These are phyloP conservation scores for Scaptomyza reducta DNA, from an alignment of 2,888 invertebrate genomes.

Conservation along the genomic window DNA sequence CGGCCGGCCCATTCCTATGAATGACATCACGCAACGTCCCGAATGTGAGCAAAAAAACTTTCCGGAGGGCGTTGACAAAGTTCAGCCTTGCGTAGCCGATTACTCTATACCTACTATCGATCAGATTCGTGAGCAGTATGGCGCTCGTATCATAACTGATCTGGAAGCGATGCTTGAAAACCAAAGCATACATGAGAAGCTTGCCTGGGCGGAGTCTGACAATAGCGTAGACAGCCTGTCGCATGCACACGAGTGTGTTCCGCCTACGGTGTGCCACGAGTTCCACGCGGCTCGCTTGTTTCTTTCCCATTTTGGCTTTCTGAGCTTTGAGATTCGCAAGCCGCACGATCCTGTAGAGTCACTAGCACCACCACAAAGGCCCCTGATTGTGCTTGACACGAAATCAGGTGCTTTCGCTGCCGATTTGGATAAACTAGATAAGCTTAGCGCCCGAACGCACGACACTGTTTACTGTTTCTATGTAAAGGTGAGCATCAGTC, in stretches of 20 bases:
- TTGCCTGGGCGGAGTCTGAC: constrained; percentile 85
- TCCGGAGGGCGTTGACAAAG: constrained; percentile 91
- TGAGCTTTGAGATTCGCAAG: constrained; percentile 87
- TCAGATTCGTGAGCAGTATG: constrained; percentile 87
- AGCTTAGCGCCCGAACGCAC: constrained; percentile 92
- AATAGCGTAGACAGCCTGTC: constrained; percentile 83
- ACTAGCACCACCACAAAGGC: constrained; percentile 77
- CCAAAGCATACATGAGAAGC: constrained; percentile 87
- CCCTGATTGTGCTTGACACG: constrained; percentile 83
- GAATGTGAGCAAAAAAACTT: constrained; percentile 90
- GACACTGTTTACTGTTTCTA: constrained; percentile 98
- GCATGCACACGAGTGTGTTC: constrained; percentile 89
- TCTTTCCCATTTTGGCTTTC: constrained; percentile 97
- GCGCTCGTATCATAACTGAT: constrained; percentile 85
- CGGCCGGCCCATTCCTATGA: constrained; percentile 91
- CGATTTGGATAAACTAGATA: constrained; percentile 93
- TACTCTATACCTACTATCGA: constrained; percentile 95
- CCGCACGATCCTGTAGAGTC: constrained; percentile 80
- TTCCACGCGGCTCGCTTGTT: constrained; percentile 98
- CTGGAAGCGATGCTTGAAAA: constrained; percentile 90
- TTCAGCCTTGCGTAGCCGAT: constrained; percentile 93
- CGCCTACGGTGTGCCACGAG: constrained; percentile 93
- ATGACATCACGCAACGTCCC: constrained; percentile 87
- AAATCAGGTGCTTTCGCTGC: constrained; percentile 88
- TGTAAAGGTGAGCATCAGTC: constrained; percentile 86